phyloP scores from a whole-genome alignment of 2,113 vertebrate genomes.

The Narcine bancroftii region DNA sequence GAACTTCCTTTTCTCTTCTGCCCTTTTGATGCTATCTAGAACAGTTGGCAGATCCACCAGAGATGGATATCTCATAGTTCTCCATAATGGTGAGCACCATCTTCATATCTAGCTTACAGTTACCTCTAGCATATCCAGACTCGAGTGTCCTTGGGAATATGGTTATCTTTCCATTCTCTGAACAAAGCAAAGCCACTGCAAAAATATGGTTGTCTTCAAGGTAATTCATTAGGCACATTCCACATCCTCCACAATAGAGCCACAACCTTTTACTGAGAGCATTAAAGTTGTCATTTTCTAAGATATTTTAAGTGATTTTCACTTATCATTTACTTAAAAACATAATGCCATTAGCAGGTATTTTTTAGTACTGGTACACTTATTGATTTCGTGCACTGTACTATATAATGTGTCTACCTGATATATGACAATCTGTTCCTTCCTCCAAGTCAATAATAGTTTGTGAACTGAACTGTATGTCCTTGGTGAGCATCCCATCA shows the following conservation, averaged over 20 bases:
- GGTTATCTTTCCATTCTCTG: too few relatives aligned
- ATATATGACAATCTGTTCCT: neutral
- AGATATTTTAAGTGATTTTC: neutral
- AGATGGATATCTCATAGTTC: too few relatives aligned
- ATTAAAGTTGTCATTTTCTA: neutral
- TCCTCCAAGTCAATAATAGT: neutral
- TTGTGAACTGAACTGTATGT: neutral
- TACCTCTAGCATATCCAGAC: too few relatives aligned
- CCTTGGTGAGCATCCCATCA: neutral
- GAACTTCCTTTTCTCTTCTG: too few relatives aligned
- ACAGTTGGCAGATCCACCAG: too few relatives aligned
- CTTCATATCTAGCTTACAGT: too few relatives aligned
- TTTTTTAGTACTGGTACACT: neutral
- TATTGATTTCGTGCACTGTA: neutral
- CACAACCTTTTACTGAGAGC: neutral
- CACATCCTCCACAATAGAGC: neutral
- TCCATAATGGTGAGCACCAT: too few relatives aligned
- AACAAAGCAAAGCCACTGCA: too few relatives aligned
- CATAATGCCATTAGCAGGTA: neutral
- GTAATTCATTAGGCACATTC: too few relatives aligned
- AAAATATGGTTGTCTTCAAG: too few relatives aligned
- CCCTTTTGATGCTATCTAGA: too few relatives aligned
- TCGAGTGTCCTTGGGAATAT: too few relatives aligned
- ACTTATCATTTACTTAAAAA: neutral
- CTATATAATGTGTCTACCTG: neutral